phyloP scores from a whole-genome alignment of 1,140 invertebrate species.

The Heliconius nattereri region DNA sequence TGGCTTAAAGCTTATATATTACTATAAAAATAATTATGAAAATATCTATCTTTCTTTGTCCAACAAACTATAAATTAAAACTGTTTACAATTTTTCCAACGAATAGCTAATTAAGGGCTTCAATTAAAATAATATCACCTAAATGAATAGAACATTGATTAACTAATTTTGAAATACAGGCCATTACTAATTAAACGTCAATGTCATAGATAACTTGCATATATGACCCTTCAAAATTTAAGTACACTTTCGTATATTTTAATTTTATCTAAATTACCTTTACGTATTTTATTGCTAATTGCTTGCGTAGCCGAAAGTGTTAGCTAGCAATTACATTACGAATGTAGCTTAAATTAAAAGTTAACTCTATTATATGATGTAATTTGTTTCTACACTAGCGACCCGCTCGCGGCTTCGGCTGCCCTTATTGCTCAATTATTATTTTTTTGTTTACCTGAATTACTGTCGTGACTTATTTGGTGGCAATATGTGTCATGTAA shows the following conservation, averaged over 20 bases:
- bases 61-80: neutral
- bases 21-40: too few relatives aligned
- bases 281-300: conserved; percentile 36
- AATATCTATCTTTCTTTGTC: neutral
- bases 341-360: conserved; percentile 31
- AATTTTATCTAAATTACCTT: conserved; percentile 27
- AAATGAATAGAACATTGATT: conserved; percentile 9
- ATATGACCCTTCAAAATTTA: conserved; percentile 25
- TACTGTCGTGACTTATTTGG: too few relatives aligned
- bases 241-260: conserved; percentile 20
- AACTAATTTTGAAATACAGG: neutral
- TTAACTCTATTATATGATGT: conserved; percentile 14
- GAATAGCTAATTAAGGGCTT: conserved; percentile 37
- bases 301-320: conserved; percentile 24
- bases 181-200: conserved; percentile 21
- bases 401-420: too few relatives aligned
- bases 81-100: neutral
- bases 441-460: too few relatives aligned
- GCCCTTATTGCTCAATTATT: too few relatives aligned
- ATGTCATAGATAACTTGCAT: conserved; percentile 29
- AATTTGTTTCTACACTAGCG: conserved; percentile 13
- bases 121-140: conserved; percentile 4
- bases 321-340: conserved; percentile 15
- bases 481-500: too few relatives aligned
- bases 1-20: too few relatives aligned